Conservation (phyloP, 2,113 vertebrate genomes). For the Hypocryptadius cinnamomeus region DNA sequence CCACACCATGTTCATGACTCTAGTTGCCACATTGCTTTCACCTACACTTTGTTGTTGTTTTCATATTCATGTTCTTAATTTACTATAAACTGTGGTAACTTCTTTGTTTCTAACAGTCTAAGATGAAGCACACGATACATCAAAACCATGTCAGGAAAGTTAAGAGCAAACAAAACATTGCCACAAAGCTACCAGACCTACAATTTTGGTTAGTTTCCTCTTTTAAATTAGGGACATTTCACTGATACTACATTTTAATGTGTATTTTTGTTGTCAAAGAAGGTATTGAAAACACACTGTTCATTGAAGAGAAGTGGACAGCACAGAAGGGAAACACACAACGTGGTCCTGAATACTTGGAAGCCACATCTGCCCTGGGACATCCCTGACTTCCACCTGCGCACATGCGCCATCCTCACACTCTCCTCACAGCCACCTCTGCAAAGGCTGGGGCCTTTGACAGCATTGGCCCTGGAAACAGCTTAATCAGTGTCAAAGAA, state of each 20-base stretch:
- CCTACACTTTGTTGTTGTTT: background rate
- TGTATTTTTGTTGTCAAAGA: background rate
- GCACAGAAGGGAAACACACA: background rate
- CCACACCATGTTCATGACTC: fast-evolving
- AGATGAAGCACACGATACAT: background rate
- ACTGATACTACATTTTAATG: background rate
- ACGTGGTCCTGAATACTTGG: background rate
- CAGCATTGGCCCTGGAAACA: background rate
- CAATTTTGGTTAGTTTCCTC: background rate
- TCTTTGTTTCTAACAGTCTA: background rate
- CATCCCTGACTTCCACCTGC: background rate
- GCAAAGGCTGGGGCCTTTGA: background rate
- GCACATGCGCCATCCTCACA: fast-evolving
- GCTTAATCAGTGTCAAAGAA: background rate
- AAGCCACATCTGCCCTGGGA: background rate
- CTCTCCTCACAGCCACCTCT: background rate
- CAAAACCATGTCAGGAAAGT: background rate
- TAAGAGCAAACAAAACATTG: background rate
- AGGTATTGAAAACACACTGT: background rate
- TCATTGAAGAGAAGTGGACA: background rate
- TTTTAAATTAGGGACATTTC: background rate
- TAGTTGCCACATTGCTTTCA: background rate
- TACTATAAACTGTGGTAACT: background rate
- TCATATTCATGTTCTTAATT: background rate
- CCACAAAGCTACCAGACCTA: background rate